Evolutionary conservation across 1,140 invertebrate species (phyloP), one percentile per base, ranked within the genome.

Genomic region (Caligus rogercresseyi): DNA sequence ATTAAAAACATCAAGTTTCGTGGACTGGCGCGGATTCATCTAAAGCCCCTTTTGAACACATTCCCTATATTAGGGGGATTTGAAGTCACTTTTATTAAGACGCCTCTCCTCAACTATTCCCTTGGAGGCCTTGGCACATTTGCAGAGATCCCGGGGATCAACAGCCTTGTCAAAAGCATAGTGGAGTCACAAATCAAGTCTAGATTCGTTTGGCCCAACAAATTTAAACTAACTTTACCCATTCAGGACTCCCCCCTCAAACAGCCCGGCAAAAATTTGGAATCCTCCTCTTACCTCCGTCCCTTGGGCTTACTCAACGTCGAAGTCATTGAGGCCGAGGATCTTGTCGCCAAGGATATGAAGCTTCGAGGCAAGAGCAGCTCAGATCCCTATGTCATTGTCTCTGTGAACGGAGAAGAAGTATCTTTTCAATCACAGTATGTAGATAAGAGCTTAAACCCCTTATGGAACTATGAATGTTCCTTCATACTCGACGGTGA

Each of bases 141-240:
- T 19, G 57, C 23, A 1, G 57, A 60, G 24, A 18, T 60, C 4
- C 57, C 57, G 2, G 57, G 57, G 18, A 31, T 31, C 2, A 60
- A 43, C 21, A 15, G 24, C 1, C 21, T 60, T 23, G 57, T 60
- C 11, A 60, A 60, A 18, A 18, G 18, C 3, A 25, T 60, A n/a
- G 57, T 60, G 13, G 26, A 26, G 57, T 16, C 21, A 18, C 23
- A 60, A 19, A 60, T 60, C 26, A 25, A 31, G 11, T 60, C 57
- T n/a, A 24, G 57, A 1, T 60, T 60, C 57, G 57, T 60, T 15
- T 60, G 57, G 57, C 57, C 57, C 23, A 60, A 60, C 43, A 25
- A 19, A 20, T 26, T 60, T 25, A 20, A 20, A 11, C 18, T 60
- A 18, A 24, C 18, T 19, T 26, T 60, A 18, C 57, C 57, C 16